These are phyloP conservation scores for Helicoverpa armigera DNA, from an alignment of 1,140 invertebrate genomes.

Conservation along the genomic window DNA sequence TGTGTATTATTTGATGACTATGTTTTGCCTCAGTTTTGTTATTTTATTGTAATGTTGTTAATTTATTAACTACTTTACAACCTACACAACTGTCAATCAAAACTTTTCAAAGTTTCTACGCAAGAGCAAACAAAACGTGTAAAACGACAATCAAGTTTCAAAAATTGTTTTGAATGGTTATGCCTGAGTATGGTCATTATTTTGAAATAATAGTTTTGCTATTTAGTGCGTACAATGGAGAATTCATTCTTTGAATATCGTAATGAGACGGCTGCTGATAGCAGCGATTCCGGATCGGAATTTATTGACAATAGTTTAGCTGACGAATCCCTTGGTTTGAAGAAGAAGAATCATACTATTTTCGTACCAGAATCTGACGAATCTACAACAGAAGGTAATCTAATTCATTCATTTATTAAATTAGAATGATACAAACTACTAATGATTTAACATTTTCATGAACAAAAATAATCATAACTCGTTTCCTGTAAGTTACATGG, in stretches of 20 bases:
- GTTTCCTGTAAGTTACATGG: too few relatives aligned
- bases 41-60: too few relatives aligned
- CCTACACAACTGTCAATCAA: too few relatives aligned
- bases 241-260: constrained; percentile 81
- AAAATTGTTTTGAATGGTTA: constrained; percentile 55
- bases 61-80: too few relatives aligned
- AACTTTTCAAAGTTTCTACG: neutral
- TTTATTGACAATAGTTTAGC: constrained; percentile 75
- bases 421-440: neutral
- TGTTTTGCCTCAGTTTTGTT: too few relatives aligned
- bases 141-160: constrained; percentile 60
- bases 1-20: too few relatives aligned
- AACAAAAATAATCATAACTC: too few relatives aligned
- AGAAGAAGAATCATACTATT: constrained; percentile 74
- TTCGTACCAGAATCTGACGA: constrained; percentile 79
- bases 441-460: too few relatives aligned
- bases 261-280: constrained; percentile 63
- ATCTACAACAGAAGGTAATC: constrained; percentile 65
- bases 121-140: constrained; percentile 54
- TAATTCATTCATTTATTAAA: neutral
- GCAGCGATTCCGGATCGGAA: constrained; percentile 72
- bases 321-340: constrained; percentile 66
- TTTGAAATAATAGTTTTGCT: constrained; percentile 8
- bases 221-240: constrained; percentile 64
- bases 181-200: constrained; percentile 15